phyloP scores from a whole-genome alignment of 1,140 invertebrate genomes.

The Bombus confusus region DNA sequence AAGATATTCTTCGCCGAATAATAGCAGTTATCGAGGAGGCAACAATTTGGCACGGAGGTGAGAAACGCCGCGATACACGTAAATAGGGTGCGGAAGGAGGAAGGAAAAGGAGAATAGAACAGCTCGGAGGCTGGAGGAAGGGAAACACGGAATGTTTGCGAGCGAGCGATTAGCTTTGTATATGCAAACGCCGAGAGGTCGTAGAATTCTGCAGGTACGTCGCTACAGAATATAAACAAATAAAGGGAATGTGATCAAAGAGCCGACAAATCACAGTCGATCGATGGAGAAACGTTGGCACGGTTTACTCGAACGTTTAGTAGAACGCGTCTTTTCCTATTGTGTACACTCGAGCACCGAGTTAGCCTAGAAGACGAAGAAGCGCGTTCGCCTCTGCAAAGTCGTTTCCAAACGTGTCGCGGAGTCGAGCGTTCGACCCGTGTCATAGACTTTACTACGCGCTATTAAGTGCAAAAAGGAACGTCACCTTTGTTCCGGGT shows the following conservation, averaged over 20 bases:
- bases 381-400: background rate
- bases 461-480: background rate
- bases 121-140: background rate
- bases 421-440: background rate
- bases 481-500: background rate
- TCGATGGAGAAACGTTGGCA: slow-evolving; percentile 14
- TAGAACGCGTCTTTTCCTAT: background rate
- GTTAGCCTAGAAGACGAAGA: too few relatives aligned
- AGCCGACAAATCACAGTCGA: slow-evolving; percentile 33
- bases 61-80: background rate
- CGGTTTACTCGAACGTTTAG: too few relatives aligned
- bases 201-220: slow-evolving; percentile 42
- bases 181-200: slow-evolving; percentile 34
- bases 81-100: background rate
- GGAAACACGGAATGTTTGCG: background rate
- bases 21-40: too few relatives aligned
- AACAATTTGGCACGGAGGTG: too few relatives aligned
- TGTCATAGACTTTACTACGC: background rate
- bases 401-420: background rate
- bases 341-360: background rate
- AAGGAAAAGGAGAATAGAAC: background rate
- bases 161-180: slow-evolving; percentile 40
- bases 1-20: background rate
- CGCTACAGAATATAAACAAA: slow-evolving; percentile 38
- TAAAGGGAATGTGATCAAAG: slow-evolving; percentile 29